Evolutionary conservation across 2,888 invertebrate species (phyloP), one percentile per base, ranked within the genome.

Genomic region (Therioaphis trifolii): DNA sequence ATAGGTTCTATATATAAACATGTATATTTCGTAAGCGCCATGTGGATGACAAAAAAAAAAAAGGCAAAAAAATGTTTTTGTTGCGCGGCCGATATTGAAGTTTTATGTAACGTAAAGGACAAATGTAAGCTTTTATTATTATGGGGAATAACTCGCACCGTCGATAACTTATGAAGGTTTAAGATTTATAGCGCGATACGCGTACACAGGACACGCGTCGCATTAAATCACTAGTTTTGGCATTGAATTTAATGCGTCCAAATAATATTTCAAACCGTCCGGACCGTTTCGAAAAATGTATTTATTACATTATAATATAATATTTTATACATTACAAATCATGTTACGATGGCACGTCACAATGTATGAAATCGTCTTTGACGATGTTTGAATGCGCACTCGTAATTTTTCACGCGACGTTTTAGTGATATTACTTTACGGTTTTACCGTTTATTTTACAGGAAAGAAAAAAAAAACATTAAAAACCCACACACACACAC

Each of bases 151-250:
- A 63, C 24, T 24, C 21, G 21, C 15, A 3, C 7, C 63, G 15
- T 63, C n/a, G n/a, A 35, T 15, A 11, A 35, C 76, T 76, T n/a
- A 29, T 27, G 29, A 46, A n/a, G 14, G 29, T 72, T 29, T 12
- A 46, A 49, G 46, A 76, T 76, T 76, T 76, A 76, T 63, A n/a
- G 24, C 9, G n/a, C 35, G 35, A 7, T 7, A 7, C 35, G 35
- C 35, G 35, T 35, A 35, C n/a, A 27, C 18, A 18, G n/a, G 7
- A 46, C 61, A 27, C n/a, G 63, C 7, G 46, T n/a, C 14, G 29
- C 63, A 40, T 63, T 63, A 76, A 63, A 49, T 76, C 29, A 49
- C 29, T 76, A 63, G 29, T 35, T 63, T 49, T 21, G 46, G 24
- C 29, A 46, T 63, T 29, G n/a, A 46, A 21, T 49, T 29, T 15